A percentile compares a stretch with the other conserved stretches of the same genome.
These are phyloP conservation scores for Bostrychus sinensis DNA, from an alignment of 2,113 vertebrate species.

Conservation along the genomic window DNA sequence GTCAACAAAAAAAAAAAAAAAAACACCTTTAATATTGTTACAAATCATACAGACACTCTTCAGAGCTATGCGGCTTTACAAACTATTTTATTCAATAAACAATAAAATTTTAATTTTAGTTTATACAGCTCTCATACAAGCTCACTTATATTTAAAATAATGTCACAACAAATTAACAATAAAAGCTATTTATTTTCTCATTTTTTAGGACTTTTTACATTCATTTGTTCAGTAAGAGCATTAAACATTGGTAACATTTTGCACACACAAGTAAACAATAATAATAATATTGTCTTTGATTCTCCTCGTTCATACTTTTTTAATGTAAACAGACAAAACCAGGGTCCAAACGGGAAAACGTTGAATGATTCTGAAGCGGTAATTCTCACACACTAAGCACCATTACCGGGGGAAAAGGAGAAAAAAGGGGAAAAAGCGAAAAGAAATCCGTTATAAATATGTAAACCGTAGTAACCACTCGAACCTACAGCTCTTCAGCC, in stretches of 20 bases:
- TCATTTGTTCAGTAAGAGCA: slow-evolving; percentile 6
- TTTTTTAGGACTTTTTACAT: slow-evolving; percentile 10
- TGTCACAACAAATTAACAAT: background rate
- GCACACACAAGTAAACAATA: slow-evolving; percentile 28
- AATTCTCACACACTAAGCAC: slow-evolving; percentile 21
- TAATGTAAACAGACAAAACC: slow-evolving; percentile 18
- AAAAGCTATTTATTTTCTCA: slow-evolving; percentile 4
- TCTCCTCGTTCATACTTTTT: slow-evolving; percentile 27
- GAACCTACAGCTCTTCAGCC: background rate
- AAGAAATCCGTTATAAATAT: slow-evolving; percentile 39
- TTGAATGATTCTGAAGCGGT: slow-evolving; percentile 8
- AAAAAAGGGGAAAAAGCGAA: background rate
- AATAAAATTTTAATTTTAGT: too few species aligned
- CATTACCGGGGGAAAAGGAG: too few species aligned
- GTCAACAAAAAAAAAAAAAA: too few species aligned
- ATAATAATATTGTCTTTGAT: slow-evolving; percentile 34
- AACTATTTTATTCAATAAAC: too few species aligned
- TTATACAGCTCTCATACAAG: background rate
- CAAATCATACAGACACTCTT: too few species aligned
- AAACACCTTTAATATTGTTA: too few species aligned
- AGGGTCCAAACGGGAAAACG: slow-evolving; percentile 6
- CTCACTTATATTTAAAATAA: background rate
- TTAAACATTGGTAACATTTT: background rate
- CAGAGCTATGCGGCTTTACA: too few species aligned
- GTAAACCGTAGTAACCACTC: slow-evolving; percentile 58